phyloP scores from a whole-genome alignment of 2,113 vertebrate species.

The Bubo blakistoni region DNA sequence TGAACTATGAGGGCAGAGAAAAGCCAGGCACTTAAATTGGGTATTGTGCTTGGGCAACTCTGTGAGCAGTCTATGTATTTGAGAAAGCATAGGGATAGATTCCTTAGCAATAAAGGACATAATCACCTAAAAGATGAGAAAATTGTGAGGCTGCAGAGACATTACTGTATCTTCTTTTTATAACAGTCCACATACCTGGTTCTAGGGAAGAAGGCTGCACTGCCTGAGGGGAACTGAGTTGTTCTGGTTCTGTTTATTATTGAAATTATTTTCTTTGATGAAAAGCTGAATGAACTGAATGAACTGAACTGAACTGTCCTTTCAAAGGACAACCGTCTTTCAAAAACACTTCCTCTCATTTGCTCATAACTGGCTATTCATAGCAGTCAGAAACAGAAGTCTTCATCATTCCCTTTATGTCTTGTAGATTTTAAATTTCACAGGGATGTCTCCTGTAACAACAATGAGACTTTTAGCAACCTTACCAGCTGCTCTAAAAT shows the following conservation, averaged over 20 bases:
- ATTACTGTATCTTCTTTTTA: not conserved
- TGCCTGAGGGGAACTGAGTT: not conserved
- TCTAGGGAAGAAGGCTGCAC: not conserved
- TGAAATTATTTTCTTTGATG: not conserved
- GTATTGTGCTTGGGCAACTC: not conserved
- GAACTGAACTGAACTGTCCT: not conserved
- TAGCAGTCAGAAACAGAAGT: not conserved
- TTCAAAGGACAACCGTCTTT: not conserved
- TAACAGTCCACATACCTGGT: not conserved
- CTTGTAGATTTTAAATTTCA: not conserved
- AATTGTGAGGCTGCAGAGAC: not conserved
- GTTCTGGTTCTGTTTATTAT: not conserved
- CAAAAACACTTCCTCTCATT: not conserved
- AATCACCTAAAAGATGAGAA: not conserved
- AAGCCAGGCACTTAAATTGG: not conserved
- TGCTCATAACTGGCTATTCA: not conserved
- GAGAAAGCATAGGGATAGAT: not conserved
- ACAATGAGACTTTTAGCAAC: not conserved
- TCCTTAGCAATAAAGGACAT: not conserved
- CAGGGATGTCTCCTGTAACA: not conserved
- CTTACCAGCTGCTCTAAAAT: constrained; percentile 2
- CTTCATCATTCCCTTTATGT: not conserved
- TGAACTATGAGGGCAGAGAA: not conserved
- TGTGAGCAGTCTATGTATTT: not conserved
- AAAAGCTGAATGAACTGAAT: not conserved